Evolutionary conservation across 2,797 vertebrate species (phyloP).

Genomic region (Coluber constrictor): DNA sequence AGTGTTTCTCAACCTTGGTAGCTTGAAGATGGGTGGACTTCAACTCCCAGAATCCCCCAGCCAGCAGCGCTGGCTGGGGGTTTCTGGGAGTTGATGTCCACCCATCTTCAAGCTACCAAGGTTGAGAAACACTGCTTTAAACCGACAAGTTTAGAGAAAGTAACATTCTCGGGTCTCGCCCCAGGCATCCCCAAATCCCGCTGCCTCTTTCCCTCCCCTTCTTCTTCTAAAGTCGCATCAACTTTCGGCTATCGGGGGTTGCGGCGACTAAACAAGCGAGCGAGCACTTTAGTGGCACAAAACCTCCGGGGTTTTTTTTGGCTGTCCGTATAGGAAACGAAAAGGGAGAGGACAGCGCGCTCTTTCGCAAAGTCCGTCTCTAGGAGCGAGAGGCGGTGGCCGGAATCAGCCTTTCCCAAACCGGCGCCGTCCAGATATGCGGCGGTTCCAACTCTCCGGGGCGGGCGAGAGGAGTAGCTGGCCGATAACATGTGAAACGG

Average conservation of each 20-base stretch:
- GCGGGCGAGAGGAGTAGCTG: neutral
- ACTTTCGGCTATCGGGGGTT: neutral
- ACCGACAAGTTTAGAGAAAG: neutral
- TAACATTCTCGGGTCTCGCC: neutral
- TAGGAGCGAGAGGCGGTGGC: neutral
- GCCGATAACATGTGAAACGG: neutral
- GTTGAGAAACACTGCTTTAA: neutral
- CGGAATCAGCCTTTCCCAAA: neutral
- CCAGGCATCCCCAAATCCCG: neutral
- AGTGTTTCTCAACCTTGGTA: no score
- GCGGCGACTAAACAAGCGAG: neutral
- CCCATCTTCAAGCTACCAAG: no score
- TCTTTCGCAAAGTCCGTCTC: neutral
- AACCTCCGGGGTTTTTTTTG: neutral
- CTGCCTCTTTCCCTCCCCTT: neutral
- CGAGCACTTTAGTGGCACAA: neutral
- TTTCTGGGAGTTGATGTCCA: no score
- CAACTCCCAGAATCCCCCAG: no score
- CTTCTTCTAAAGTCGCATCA: neutral
- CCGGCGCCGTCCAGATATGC: neutral
- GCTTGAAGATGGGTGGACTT: no score
- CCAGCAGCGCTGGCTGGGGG: no score
- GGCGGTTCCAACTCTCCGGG: neutral
- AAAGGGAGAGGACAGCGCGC: neutral
- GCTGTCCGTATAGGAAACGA: neutral